phyloP scores from a whole-genome alignment of 2,888 invertebrate genomes.

The Lapara coniferarum region DNA sequence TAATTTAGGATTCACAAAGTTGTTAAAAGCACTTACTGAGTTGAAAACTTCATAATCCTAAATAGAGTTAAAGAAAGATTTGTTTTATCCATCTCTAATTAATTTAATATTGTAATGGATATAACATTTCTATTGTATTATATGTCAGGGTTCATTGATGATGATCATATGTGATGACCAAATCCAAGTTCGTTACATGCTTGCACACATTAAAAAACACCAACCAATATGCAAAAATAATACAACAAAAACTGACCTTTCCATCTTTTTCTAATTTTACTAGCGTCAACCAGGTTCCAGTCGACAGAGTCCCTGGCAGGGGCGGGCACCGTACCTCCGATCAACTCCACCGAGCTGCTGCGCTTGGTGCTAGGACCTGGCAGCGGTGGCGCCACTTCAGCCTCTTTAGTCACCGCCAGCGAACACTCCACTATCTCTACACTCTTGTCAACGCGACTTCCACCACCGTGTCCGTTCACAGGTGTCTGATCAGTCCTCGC shows the following conservation, averaged over 20 bases:
- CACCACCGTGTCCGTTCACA: slow-evolving; percentile 61
- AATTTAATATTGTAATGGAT: no score
- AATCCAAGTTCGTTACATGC: no score
- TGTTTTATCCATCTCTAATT: no score
- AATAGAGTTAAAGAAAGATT: no score
- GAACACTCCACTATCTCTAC: slow-evolving; percentile 71
- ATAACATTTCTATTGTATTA: no score
- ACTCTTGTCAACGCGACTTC: slow-evolving; percentile 61
- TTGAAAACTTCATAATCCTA: no score
- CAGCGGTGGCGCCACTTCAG: slow-evolving; percentile 51
- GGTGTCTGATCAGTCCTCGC: slow-evolving; percentile 56
- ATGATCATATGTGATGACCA: no score
- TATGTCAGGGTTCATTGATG: no score
- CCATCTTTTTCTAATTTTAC: slow-evolving; percentile 82
- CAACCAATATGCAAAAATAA: slow-evolving; percentile 15
- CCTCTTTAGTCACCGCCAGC: slow-evolving; percentile 53
- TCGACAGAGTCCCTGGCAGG: slow-evolving; percentile 76
- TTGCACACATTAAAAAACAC: no score
- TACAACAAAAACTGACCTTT: slow-evolving; percentile 63
- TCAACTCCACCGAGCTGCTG: slow-evolving; percentile 76
- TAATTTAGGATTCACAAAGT: no score
- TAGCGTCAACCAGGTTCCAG: slow-evolving; percentile 79
- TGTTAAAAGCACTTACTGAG: no score
- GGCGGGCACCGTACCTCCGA: slow-evolving; percentile 71
- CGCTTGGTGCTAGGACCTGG: slow-evolving; percentile 67